phyloP scores from a whole-genome alignment of 2,113 vertebrate genomes.

The Callospermophilus lateralis region DNA sequence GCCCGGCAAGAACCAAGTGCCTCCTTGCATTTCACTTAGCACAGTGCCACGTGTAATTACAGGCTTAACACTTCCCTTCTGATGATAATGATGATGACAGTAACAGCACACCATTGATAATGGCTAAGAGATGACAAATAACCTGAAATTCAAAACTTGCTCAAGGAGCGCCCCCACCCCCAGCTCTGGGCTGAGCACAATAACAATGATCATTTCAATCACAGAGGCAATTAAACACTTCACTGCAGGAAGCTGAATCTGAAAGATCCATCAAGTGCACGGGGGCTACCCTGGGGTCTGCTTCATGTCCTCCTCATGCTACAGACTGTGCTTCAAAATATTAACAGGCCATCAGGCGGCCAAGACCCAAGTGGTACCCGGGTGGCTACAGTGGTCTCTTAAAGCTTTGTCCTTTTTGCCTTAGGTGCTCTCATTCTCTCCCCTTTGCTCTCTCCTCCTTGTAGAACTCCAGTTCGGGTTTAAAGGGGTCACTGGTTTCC shows the following conservation, averaged over 20 bases:
- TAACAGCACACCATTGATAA: constrained; percentile 36
- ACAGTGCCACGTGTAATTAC: constrained; percentile 54
- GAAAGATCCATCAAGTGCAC: neutral
- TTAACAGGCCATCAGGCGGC: neutral
- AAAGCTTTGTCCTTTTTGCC: constrained; percentile 18
- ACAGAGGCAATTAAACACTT: constrained; percentile 65
- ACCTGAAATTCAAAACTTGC: constrained; percentile 63
- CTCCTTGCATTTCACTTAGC: constrained; percentile 50
- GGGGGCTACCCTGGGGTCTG: neutral
- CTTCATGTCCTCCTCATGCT: neutral
- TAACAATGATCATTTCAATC: constrained; percentile 67
- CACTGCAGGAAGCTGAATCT: constrained; percentile 32
- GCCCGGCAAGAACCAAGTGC: constrained; percentile 30
- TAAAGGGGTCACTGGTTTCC: constrained; percentile 16
- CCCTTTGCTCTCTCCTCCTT: neutral
- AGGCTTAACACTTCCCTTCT: constrained; percentile 61
- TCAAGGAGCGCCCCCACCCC: neutral
- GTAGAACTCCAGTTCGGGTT: neutral
- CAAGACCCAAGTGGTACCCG: neutral
- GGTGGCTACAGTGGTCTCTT: neutral
- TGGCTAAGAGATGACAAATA: constrained; percentile 58
- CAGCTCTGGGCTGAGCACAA: constrained; percentile 16
- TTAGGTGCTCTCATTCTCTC: neutral
- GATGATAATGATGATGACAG: constrained; percentile 72
- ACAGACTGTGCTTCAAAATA: neutral